These are phyloP conservation scores for Accipiter cooperii DNA, from an alignment of 2,113 vertebrate genomes.

Conservation along the genomic window DNA sequence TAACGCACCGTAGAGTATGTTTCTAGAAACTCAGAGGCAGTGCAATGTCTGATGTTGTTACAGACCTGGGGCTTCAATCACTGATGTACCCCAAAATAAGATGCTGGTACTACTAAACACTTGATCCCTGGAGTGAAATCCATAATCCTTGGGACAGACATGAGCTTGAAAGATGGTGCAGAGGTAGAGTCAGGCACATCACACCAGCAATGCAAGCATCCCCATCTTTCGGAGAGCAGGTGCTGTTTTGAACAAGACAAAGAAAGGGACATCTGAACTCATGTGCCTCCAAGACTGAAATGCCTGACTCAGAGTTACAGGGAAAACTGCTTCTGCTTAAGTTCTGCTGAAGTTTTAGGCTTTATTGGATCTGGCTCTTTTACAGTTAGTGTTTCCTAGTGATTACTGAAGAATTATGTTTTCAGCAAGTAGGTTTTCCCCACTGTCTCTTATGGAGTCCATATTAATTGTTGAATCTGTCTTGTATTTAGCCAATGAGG, in stretches of 20 bases:
- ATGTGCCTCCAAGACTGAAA: neutral
- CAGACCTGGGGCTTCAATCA: neutral
- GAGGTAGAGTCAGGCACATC: neutral
- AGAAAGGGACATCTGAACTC: neutral
- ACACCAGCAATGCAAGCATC: neutral
- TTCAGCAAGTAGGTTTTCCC: slow-evolving; percentile 7
- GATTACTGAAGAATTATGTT: neutral
- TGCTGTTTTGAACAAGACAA: neutral
- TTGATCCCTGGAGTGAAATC: neutral
- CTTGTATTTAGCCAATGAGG: neutral
- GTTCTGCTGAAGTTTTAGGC: neutral
- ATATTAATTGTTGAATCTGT: neutral
- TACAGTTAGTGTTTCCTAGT: neutral
- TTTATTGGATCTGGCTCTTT: neutral
- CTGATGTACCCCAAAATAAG: neutral
- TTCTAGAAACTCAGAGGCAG: neutral
- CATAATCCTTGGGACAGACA: neutral
- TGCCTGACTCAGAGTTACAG: neutral
- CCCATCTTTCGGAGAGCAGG: neutral
- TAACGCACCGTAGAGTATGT: rapidly evolving
- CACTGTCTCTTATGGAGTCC: neutral
- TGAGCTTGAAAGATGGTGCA: neutral
- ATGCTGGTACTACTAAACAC: neutral
- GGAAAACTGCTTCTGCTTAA: neutral
- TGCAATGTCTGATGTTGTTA: neutral